A percentile compares a stretch with the other conserved stretches of the same genome.
Conservation (phyloP, 2,888 invertebrate genomes). For the Desoria tigrina region DNA sequence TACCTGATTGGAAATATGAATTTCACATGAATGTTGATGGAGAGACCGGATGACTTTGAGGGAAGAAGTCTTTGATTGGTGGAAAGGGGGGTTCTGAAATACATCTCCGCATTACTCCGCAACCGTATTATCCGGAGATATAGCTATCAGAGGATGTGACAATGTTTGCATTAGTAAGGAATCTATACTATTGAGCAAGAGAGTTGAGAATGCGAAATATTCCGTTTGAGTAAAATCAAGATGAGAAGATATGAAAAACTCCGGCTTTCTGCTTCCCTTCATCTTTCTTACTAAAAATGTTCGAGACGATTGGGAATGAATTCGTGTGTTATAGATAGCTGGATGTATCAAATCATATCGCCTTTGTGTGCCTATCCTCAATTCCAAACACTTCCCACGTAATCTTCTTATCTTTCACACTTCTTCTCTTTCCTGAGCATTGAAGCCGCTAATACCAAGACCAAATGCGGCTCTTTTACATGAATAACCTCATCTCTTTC, state of each 20-base stretch:
- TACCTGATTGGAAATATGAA: no score
- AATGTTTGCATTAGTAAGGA: not conserved
- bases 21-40: no score
- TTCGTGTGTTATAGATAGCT: slow-evolving; percentile 28
- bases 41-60: no score
- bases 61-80: no score
- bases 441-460: slow-evolving; percentile 11
- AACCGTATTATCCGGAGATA: no score
- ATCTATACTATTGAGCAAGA: slow-evolving; percentile 3
- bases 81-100: no score
- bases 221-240: slow-evolving; percentile 1
- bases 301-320: slow-evolving; percentile 13
- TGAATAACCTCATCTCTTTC: slow-evolving; percentile 25
- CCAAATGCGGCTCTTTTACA: slow-evolving; percentile 29
- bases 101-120: no score
- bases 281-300: slow-evolving; percentile 12
- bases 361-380: slow-evolving; percentile 18
- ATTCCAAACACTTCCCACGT: slow-evolving; percentile 45
- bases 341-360: slow-evolving; percentile 32
- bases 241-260: not conserved
- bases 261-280: slow-evolving; percentile 9
- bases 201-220: not conserved
- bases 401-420: slow-evolving; percentile 53
- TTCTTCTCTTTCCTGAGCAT: slow-evolving; percentile 43
- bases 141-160: no score